These are phyloP conservation scores for Periparus ater DNA, from an alignment of 2,797 vertebrate genomes.

Conservation along the genomic window DNA sequence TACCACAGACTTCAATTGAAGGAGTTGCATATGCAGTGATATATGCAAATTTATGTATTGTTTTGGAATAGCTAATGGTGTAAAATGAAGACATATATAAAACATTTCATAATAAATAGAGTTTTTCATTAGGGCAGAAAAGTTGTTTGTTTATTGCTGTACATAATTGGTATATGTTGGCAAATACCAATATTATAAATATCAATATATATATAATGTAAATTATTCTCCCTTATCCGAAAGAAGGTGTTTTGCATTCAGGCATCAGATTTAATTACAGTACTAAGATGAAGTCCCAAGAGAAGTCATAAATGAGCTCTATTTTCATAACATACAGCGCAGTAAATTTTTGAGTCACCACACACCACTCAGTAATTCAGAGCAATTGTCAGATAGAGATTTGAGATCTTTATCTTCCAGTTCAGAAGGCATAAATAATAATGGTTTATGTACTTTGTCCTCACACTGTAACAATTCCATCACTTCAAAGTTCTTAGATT, in stretches of 20 bases:
- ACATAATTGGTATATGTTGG: background rate
- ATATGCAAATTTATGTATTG: background rate
- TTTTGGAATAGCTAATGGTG: background rate
- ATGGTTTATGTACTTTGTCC: background rate
- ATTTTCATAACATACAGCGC: background rate
- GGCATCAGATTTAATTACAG: conserved; percentile 24
- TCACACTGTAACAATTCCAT: background rate
- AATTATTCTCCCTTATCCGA: background rate
- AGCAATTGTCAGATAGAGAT: background rate
- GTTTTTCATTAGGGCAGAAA: background rate
- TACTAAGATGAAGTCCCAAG: background rate
- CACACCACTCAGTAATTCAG: background rate
- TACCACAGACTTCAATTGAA: background rate
- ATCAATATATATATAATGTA: background rate
- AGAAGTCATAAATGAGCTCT: background rate
- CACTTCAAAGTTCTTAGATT: background rate
- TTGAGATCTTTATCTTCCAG: conserved; percentile 2
- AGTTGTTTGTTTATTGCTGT: background rate
- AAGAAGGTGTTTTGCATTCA: conserved; percentile 13
- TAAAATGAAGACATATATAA: background rate
- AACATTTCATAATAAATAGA: background rate
- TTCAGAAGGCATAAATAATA: conserved; percentile 14
- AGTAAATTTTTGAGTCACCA: background rate
- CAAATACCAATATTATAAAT: background rate
- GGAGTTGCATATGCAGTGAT: background rate